A percentile compares a stretch with the other conserved stretches of the same genome.
Conservation (phyloP, 2,113 vertebrate species). For the Azemiops feae region DNA sequence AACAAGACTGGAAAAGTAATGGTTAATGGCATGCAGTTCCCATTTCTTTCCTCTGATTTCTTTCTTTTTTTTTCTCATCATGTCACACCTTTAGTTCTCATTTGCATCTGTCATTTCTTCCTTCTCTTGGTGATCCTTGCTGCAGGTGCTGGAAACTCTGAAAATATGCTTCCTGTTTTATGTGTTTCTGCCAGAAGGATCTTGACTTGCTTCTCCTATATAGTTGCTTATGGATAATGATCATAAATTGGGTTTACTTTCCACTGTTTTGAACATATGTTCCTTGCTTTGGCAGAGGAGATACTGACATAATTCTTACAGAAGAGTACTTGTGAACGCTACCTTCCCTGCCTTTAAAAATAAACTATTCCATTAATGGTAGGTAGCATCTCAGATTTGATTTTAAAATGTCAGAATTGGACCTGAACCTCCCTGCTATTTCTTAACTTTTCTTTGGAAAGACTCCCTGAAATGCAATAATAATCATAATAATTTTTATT, state of each 20-base stretch:
- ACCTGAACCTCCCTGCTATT: neutral
- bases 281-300: neutral
- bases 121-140: conserved; percentile 50
- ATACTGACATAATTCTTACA: neutral
- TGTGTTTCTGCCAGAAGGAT: conserved; percentile 32
- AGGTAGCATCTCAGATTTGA: neutral
- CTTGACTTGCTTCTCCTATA: conserved; percentile 41
- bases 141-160: conserved; percentile 29
- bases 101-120: conserved; percentile 46
- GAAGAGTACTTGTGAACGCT: neutral
- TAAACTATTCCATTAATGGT: neutral
- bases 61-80: conserved; percentile 53
- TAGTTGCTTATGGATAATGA: neutral
- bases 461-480: neutral
- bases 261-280: neutral
- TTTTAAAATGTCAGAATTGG: neutral
- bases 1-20: conserved; percentile 86
- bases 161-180: conserved; percentile 32
- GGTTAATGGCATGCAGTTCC: conserved; percentile 85
- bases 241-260: neutral
- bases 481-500: neutral
- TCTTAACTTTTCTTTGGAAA: neutral
- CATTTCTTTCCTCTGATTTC: conserved; percentile 51
- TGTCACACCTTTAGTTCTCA: conserved; percentile 67
- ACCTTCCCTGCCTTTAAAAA: neutral